phyloP scores from a whole-genome alignment of 1,140 invertebrate species.

The Chrysopa pallens region DNA sequence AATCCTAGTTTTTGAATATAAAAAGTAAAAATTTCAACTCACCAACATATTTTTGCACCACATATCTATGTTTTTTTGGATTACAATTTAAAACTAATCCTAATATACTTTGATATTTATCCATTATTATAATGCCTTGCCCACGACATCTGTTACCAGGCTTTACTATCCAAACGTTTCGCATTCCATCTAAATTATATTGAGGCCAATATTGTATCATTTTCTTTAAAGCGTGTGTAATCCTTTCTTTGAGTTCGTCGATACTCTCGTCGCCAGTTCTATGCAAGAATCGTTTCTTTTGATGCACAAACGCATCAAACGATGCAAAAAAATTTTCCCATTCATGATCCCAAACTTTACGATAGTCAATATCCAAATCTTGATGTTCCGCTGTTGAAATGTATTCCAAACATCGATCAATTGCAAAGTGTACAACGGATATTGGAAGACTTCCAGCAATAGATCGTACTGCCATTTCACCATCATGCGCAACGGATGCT shows the following conservation, averaged over 20 bases:
- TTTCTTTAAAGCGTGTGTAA: constrained; percentile 27
- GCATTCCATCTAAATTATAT: constrained; percentile 59
- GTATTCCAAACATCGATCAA: constrained; percentile 56
- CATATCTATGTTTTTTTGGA: constrained; percentile 56
- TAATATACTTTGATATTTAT: constrained; percentile 74
- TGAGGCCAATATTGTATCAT: constrained; percentile 56
- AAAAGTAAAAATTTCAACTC: constrained; percentile 11
- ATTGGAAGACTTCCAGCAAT: constrained; percentile 47
- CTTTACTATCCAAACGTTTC: constrained; percentile 91
- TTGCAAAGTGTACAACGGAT: constrained; percentile 57
- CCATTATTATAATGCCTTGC: constrained; percentile 72
- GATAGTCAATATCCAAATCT: constrained; percentile 64
- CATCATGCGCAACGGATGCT: constrained; percentile 31
- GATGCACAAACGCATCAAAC: constrained; percentile 51
- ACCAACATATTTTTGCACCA: constrained; percentile 94
- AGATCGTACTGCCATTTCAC: constrained; percentile 32
- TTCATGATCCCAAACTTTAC: constrained; percentile 54
- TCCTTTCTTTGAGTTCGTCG: constrained; percentile 20
- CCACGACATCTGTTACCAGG: constrained; percentile 86
- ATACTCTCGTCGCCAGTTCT: constrained; percentile 21
- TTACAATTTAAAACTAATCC: constrained; percentile 27
- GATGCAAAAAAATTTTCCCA: constrained; percentile 73
- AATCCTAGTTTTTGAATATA: too few species aligned
- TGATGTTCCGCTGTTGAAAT: constrained; percentile 58
- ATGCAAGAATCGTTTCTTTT: constrained; percentile 28